Evolutionary conservation across 1,140 invertebrate species (phyloP).

Genomic region (Pararge aegeria): DNA sequence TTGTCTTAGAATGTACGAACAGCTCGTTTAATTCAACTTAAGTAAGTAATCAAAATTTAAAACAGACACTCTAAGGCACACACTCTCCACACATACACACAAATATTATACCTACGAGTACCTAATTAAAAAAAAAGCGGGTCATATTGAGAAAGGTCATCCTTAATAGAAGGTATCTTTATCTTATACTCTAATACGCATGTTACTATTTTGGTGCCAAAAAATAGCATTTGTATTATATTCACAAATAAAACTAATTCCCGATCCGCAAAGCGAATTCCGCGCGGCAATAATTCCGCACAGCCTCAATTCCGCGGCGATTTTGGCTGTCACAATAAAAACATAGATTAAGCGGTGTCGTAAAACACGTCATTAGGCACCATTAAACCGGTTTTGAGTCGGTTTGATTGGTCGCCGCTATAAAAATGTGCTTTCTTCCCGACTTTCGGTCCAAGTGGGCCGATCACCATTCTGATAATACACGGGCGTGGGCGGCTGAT

Average conservation of each 20-base stretch:
- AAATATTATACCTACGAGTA: too few relatives aligned
- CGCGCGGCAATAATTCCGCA: background rate
- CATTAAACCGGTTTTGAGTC: slow-evolving; percentile 1
- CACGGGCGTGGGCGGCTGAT: slow-evolving; percentile 21
- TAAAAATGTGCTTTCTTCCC: slow-evolving; percentile 23
- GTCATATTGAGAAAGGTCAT: too few relatives aligned
- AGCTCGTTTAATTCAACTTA: too few relatives aligned
- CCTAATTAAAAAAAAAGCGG: too few relatives aligned
- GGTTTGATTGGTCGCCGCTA: slow-evolving; percentile 1
- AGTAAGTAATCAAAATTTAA: too few relatives aligned
- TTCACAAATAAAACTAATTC: background rate
- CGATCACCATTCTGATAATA: slow-evolving; percentile 25
- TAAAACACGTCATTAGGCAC: slow-evolving; percentile 4
- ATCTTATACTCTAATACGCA: too few relatives aligned
- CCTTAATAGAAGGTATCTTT: too few relatives aligned
- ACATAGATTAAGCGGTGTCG: slow-evolving; percentile 1
- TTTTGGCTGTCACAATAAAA: slow-evolving; percentile 9
- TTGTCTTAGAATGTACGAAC: too few relatives aligned
- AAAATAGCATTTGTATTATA: background rate
- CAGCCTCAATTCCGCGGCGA: slow-evolving; percentile 8
- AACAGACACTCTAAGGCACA: too few relatives aligned
- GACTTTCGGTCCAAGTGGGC: slow-evolving; percentile 20
- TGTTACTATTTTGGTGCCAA: too few relatives aligned
- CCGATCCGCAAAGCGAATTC: slow-evolving; percentile 9
- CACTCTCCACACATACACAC: too few relatives aligned